Evolutionary conservation across 2,797 vertebrate genomes (phyloP).

Genomic region (Rousettus madagascariensis): DNA sequence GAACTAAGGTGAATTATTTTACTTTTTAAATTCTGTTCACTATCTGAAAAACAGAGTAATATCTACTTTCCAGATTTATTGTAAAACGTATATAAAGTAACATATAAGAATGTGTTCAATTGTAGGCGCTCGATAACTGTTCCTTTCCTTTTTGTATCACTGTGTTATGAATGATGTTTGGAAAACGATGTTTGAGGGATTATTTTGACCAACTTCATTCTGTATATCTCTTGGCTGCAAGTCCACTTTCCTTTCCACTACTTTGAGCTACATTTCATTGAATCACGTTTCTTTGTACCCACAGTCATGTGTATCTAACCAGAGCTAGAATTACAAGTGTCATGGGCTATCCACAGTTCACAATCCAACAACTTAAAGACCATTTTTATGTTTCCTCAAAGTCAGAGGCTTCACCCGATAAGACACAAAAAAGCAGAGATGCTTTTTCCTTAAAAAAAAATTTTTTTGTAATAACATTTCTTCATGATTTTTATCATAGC

Average conservation of each 20-base stretch:
- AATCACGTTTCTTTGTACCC: background rate
- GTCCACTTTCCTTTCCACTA: background rate
- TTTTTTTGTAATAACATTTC: background rate
- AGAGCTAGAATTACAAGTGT: background rate
- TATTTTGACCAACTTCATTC: background rate
- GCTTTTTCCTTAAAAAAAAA: background rate
- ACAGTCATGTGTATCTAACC: background rate
- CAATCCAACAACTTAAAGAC: background rate
- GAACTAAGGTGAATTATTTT: background rate
- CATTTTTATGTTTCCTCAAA: background rate
- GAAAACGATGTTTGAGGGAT: background rate
- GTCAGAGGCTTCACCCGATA: background rate
- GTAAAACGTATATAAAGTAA: background rate
- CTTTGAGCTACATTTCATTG: background rate
- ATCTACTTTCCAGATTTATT: background rate
- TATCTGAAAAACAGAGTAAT: background rate
- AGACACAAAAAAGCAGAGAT: background rate
- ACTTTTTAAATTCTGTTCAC: background rate
- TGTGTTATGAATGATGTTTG: background rate
- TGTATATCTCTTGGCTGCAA: background rate
- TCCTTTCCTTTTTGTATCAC: background rate
- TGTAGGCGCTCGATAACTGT: background rate
- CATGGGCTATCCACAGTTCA: background rate
- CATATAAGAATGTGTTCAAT: background rate
- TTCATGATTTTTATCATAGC: constrained; percentile 74